phyloP scores from a whole-genome alignment of 2,888 invertebrate genomes.

The Drosophila yooni region DNA sequence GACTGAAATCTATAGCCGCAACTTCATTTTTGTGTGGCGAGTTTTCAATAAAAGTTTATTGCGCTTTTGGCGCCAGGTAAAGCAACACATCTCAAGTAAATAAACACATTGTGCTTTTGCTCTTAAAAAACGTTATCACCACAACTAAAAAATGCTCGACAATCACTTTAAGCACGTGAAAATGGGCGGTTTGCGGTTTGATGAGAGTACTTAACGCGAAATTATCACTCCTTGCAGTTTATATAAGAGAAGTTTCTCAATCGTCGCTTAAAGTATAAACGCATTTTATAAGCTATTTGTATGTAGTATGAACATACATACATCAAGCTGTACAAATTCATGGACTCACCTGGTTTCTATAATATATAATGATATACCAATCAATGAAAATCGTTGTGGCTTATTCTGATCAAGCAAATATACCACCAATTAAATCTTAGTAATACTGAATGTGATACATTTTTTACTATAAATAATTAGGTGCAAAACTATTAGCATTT shows the following conservation, averaged over 20 bases:
- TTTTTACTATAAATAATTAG: neutral
- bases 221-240: neutral
- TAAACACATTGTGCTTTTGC: constrained; percentile 25
- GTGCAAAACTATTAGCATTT: neutral
- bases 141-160: neutral
- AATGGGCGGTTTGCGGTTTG: neutral
- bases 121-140: neutral
- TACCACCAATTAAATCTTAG: neutral
- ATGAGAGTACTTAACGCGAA: neutral
- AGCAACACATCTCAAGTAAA: constrained; percentile 15
- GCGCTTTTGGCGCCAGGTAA: constrained; percentile 42
- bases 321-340: neutral
- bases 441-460: no score
- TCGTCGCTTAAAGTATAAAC: neutral
- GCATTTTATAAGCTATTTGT: neutral
- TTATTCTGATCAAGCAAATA: neutral
- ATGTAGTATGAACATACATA: neutral
- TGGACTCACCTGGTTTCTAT: neutral
- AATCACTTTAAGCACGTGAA: neutral
- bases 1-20: constrained; percentile 26
- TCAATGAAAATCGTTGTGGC: neutral
- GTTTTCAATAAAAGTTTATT: constrained; percentile 54
- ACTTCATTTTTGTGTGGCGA: constrained; percentile 30
- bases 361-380: neutral
- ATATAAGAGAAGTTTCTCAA: neutral